Evolutionary conservation across 1,140 invertebrate species (phyloP), one percentile per base, ranked within the genome.

Genomic region (Epicauta chinensis): DNA sequence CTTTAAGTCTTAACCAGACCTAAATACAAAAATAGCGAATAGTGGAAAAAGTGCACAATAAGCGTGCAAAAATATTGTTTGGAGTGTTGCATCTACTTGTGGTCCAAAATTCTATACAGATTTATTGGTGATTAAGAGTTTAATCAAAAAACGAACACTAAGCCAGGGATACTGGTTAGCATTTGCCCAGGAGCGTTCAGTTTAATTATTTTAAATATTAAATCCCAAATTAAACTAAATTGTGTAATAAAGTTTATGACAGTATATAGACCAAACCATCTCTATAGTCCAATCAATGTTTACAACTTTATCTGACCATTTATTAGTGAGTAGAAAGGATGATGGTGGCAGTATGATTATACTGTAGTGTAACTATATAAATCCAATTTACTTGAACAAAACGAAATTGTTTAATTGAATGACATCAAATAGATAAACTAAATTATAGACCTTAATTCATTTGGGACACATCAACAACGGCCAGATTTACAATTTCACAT

Each of bases 401-500:
- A 49, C 46, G 48, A 40, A 56, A 50, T 56, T 44, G 49, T 56
- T 51, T 56, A 50, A 56, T 56, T 51, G 54, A 31, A 40, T 35
- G 32, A 47, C 40, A 46, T 47, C 41, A 46, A 56, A 57, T 52
- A 58, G 53, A 61, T 56, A 51, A 61, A 59, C 54, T 51, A 56
- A 62, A 59, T 61, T 62, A 57, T 56, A 53, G 56, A 47, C 51
- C 42, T 52, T 63, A 60, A 64, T 64, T 64, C 60, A 64, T 64
- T 64, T 61, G 62, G 55, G 60, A 62, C 58, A 58, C 60, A 64
- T 60, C 55, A 56, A 52, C 52, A 44, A 53, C 41, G 48, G 53
- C 58, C 59, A 63, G 62, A 66, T 66, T 66, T 61, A 62, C 60
- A 59, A 62, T 55, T 23, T 55, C 62, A 64, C 60, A 60, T 66